These are phyloP conservation scores for Echeneis naucrates DNA, from an alignment of 2,797 vertebrate species.

Conservation along the genomic window DNA sequence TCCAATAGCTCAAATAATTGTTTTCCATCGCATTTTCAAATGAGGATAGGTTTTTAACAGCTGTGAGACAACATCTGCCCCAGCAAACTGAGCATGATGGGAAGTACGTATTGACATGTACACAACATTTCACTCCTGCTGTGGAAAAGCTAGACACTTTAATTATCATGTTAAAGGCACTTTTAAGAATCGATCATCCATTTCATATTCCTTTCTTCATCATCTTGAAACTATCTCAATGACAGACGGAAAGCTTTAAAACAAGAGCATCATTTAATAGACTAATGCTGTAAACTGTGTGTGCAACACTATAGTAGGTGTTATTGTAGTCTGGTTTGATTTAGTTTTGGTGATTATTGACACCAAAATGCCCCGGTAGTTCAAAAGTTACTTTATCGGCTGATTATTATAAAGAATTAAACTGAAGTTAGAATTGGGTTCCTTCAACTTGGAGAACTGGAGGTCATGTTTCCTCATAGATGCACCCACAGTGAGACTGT, in stretches of 20 bases:
- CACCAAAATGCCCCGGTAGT: background rate
- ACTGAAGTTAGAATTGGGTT: slow-evolving; percentile 12
- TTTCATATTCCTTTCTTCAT: slow-evolving; percentile 3
- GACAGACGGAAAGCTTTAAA: background rate
- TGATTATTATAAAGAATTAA: background rate
- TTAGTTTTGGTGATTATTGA: background rate
- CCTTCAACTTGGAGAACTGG: background rate
- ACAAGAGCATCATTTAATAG: background rate
- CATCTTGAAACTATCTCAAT: slow-evolving; percentile 4
- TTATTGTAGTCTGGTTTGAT: slow-evolving; percentile 10
- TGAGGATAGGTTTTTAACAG: slow-evolving; percentile 56
- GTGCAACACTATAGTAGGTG: background rate
- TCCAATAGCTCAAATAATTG: slow-evolving; percentile 64
- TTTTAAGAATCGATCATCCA: slow-evolving; percentile 22
- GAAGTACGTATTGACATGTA: slow-evolving; percentile 7
- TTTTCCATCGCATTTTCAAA: slow-evolving; percentile 57
- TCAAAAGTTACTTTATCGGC: background rate
- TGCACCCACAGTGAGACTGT: too few relatives aligned
- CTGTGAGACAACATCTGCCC: slow-evolving; percentile 39
- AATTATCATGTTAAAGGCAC: slow-evolving; percentile 36
- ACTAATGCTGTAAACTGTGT: background rate
- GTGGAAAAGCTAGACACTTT: slow-evolving; percentile 14
- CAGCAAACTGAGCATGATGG: slow-evolving; percentile 12
- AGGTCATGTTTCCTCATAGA: too few relatives aligned
- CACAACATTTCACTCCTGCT: background rate